phyloP scores from a whole-genome alignment of 1,140 invertebrate genomes.

The Heliconius hewitsoni region DNA sequence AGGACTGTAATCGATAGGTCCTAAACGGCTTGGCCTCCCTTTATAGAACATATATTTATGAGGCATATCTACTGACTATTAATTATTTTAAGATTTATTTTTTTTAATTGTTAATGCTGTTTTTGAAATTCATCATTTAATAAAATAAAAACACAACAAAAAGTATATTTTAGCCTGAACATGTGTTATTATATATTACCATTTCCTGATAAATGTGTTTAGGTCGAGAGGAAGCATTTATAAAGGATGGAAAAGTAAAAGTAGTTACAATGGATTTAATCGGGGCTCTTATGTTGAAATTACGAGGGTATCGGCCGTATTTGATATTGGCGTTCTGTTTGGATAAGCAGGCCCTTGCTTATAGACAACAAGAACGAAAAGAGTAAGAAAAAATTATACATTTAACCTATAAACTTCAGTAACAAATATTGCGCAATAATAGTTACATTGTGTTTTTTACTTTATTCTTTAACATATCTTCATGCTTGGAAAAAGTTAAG shows the following conservation, averaged over 20 bases:
- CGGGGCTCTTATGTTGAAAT: conserved; percentile 65
- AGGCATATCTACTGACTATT: no score
- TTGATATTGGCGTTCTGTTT: conserved; percentile 57
- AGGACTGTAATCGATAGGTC: no score
- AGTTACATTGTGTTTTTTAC: no score
- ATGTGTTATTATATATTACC: not conserved
- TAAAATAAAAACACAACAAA: not conserved
- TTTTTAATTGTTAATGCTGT: no score
- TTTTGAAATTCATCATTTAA: no score
- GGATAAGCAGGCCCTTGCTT: conserved; percentile 46
- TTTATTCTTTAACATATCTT: no score
- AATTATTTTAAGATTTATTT: no score
- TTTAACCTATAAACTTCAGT: not conserved
- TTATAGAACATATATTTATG: no score
- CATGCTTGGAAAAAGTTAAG: no score
- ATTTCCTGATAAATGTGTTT: not conserved
- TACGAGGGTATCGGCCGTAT: conserved; percentile 63
- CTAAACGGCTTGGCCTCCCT: no score
- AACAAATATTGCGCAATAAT: no score
- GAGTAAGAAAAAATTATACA: conserved; percentile 38
- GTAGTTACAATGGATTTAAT: conserved; percentile 66
- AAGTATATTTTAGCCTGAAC: not conserved
- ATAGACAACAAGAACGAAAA: conserved; percentile 55
- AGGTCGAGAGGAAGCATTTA: conserved; percentile 69
- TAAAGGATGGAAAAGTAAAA: conserved; percentile 62